phyloP scores from a whole-genome alignment of 2,888 invertebrate species.

The Xylocampa areola region DNA sequence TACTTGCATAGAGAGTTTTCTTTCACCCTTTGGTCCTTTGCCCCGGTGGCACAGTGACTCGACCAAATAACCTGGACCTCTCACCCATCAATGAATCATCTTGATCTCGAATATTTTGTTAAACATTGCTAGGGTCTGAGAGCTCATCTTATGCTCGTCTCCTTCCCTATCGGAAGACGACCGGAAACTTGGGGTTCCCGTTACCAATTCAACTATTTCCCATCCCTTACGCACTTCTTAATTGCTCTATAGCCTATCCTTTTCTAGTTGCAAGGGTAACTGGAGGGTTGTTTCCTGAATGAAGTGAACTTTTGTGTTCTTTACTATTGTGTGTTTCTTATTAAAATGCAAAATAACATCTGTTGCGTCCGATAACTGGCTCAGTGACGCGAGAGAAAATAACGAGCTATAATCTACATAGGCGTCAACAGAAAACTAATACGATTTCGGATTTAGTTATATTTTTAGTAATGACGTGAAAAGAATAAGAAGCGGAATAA shows the following conservation, averaged over 20 bases:
- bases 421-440: too few relatives aligned
- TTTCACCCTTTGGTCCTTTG: constrained; percentile 66
- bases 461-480: too few relatives aligned
- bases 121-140: constrained; percentile 59
- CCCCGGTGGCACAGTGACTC: constrained; percentile 79
- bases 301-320: constrained; percentile 67
- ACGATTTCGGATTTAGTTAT: too few relatives aligned
- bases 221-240: constrained; percentile 65
- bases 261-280: constrained; percentile 72
- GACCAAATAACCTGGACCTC: constrained; percentile 63
- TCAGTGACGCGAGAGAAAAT: constrained; percentile 24
- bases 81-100: constrained; percentile 60
- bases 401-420: too few relatives aligned
- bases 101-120: constrained; percentile 45
- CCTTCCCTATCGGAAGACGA: constrained; percentile 75
- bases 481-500: too few relatives aligned
- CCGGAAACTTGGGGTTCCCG: constrained; percentile 81
- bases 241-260: constrained; percentile 57
- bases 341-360: constrained; percentile 73
- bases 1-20: constrained; percentile 50
- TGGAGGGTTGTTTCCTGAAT: constrained; percentile 73
- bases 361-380: constrained; percentile 41
- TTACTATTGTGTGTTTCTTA: constrained; percentile 64
- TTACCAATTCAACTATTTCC: constrained; percentile 65
- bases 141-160: constrained; percentile 71